Evolutionary conservation across 2,888 invertebrate genomes (phyloP), one percentile per base, ranked within the genome.

Genomic region (Phymatocera aterrima): DNA sequence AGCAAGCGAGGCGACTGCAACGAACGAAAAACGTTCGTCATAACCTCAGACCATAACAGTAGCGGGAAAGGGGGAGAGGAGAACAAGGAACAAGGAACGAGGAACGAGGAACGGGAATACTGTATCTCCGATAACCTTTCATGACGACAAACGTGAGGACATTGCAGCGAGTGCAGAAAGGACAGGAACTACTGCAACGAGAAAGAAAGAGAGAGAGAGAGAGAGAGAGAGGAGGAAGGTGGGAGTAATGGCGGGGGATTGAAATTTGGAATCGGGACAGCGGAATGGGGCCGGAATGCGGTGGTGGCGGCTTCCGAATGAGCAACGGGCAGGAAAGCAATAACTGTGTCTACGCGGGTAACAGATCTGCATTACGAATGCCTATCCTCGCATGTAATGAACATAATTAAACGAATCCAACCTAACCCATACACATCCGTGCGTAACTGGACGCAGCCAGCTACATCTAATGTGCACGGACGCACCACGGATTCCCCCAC

Each of bases 201-300:
- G 51, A 28, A 24, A 75, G n/a, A n/a, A n/a, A n/a, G n/a, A 60
- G 74, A 79, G 77, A 82, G 68, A 64, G 74, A 75, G 60, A 65
- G 72, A 54, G 28, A 78, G 61, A 79, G 81, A 79, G 81, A 79
- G 82, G 81, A 79, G 46, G 37, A 46, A 74, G 64, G 79, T 6
- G 24, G 51, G 70, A 70, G 48, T 10, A 64, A 72, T 40, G 80
- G 78, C n/a, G n/a, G n/a, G n/a, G n/a, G n/a, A n/a, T n/a, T n/a
- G n/a, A 83, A 79, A 83, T 83, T 79, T 82, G 78, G 78, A 81
- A 83, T 81, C 80, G 81, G 81, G 81, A 79, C 81, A 81, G 81
- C 80, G 83, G 84, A 83, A 85, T 85, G 83, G 81, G 81, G 78
- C 75, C 81, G 84, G 85, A 85, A 86, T 85, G 82, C 75, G 75